phyloP scores from a whole-genome alignment of 2,888 invertebrate genomes.

The Torymus texanus region DNA sequence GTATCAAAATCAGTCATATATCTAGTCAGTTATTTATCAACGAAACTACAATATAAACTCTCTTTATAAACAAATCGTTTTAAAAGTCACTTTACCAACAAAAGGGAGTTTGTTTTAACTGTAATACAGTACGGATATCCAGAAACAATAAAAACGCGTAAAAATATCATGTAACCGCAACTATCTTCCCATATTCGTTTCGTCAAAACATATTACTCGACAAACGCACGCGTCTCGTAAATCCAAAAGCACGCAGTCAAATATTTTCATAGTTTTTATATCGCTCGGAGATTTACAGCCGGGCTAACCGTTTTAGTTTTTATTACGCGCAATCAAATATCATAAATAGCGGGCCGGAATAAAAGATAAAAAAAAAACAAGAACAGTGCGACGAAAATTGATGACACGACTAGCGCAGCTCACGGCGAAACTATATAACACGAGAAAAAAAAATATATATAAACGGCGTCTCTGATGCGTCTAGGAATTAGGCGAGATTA shows the following conservation, averaged over 20 bases:
- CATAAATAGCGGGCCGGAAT: constrained; percentile 7
- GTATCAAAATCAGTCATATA: too few relatives aligned
- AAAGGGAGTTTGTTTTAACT: too few relatives aligned
- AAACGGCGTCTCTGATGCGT: constrained; percentile 22
- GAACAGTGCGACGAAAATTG: constrained; percentile 15
- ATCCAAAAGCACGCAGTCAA: neutral
- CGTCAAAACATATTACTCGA: too few relatives aligned
- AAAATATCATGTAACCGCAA: too few relatives aligned
- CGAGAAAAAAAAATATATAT: constrained; percentile 9
- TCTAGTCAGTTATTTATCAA: too few relatives aligned
- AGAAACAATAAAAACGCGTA: too few relatives aligned
- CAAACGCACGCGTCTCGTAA: neutral
- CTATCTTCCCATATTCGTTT: neutral
- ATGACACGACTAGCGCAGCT: constrained; percentile 25
- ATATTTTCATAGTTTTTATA: neutral
- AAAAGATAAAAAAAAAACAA: constrained; percentile 3
- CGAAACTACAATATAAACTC: too few relatives aligned
- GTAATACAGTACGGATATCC: too few relatives aligned
- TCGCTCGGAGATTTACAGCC: neutral
- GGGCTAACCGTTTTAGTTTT: neutral
- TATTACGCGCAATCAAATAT: neutral
- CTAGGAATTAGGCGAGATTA: constrained; percentile 52
- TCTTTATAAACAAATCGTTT: too few relatives aligned
- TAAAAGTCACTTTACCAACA: too few relatives aligned
- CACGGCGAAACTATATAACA: constrained; percentile 8